These are phyloP conservation scores for Corythoichthys intestinalis DNA, from an alignment of 2,113 vertebrate species.

Conservation along the genomic window DNA sequence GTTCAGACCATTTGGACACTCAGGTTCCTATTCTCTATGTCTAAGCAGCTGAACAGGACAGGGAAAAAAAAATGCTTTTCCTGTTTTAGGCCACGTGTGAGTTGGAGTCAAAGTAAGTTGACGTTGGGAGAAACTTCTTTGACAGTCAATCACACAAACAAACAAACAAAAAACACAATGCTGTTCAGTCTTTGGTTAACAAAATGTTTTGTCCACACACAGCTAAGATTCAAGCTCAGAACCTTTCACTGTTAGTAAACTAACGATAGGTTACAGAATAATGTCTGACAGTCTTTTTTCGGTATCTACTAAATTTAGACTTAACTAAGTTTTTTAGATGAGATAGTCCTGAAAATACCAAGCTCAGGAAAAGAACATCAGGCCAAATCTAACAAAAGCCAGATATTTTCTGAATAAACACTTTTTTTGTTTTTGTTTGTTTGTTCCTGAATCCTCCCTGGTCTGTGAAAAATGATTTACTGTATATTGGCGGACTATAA, in stretches of 20 bases:
- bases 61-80: too few relatives aligned
- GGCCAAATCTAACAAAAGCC: constrained; percentile 74
- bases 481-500: too few relatives aligned
- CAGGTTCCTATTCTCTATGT: too few relatives aligned
- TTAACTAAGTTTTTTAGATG: constrained; percentile 65
- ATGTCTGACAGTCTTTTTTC: constrained; percentile 54
- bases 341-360: constrained; percentile 71
- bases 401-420: constrained; percentile 64
- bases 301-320: constrained; percentile 69
- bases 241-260: neutral
- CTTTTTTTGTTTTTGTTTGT: too few relatives aligned
- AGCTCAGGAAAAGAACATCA: constrained; percentile 65
- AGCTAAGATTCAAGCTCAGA: neutral
- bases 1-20: too few relatives aligned
- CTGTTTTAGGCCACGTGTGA: too few relatives aligned
- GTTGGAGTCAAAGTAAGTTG: too few relatives aligned
- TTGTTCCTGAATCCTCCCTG: constrained; percentile 7
- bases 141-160: too few relatives aligned
- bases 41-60: too few relatives aligned
- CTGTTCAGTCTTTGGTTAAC: neutral
- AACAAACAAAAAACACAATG: neutral
- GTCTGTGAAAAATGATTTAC: constrained; percentile 37
- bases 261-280: constrained; percentile 49
- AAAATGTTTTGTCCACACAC: neutral
- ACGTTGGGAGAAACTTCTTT: too few relatives aligned